Evolutionary conservation across 2,113 vertebrate genomes (phyloP), one percentile per base, ranked within the genome.

Genomic region (Dromas ardeola): DNA sequence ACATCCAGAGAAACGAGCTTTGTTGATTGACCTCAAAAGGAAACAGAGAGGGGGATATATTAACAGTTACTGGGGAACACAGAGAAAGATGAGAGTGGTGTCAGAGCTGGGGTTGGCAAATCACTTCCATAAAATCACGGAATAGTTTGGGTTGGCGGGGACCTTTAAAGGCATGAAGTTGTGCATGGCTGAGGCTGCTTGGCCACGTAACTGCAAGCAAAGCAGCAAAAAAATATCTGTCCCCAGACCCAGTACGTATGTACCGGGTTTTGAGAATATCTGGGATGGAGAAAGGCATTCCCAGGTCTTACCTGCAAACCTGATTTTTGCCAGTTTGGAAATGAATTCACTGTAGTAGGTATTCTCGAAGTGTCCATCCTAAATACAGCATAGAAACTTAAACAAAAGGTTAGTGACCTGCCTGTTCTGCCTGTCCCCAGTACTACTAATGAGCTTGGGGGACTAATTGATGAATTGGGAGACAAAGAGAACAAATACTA

Each of bases 341-440:
- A 99, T 98, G 83, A 99, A 98, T 43, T 98, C 95, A 4, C 98
- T 99, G 95, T 99, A 99, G 96, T 99, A 99, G 5, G 98, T 98
- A 80, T 99, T 99, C 95, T 99, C 99, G 25, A 98, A 98, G 59
- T 98, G 97, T 0, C 98, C 98, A 6, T 98, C 98, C 99, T 99
- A 93, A n/a, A 80, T 59, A 92, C 21, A 94, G 76, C 55, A 88
- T 6, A 66, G 26, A 30, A 45, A 77, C 10, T 12, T 26, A 38
- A 43, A 77, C 38, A 85, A 2, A 45, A 59, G 42, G 9, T 76
- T 56, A 74, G 52, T 49, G 27, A 56, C 49, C 79, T 81, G 80
- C 59, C 76, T 62, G 47, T n/a, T 25, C 61, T 40, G 8, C 40
- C 45, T 45, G 17, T 45, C 43, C 17, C 17, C 43, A 36, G 10